A percentile compares a stretch with the other conserved stretches of the same genome.
Evolutionary conservation across 2,113 vertebrate genomes (phyloP).

Genomic region (Nanger granti): DNA sequence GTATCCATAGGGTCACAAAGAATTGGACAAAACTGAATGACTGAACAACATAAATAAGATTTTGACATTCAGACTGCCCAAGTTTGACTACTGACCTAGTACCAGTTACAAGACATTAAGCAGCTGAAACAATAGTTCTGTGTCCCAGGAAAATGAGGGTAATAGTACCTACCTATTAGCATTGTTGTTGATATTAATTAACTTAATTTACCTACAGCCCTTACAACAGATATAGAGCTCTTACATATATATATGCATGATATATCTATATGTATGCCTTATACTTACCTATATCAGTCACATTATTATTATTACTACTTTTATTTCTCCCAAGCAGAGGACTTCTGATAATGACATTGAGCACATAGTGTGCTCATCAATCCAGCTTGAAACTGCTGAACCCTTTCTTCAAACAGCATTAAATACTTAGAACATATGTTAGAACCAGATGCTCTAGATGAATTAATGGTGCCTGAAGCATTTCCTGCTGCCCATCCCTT

Average conservation of each 20-base stretch:
- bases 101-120: background rate
- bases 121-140: background rate
- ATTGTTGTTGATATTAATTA: background rate
- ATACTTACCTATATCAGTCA: background rate
- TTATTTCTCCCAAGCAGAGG: background rate
- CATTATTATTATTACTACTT: background rate
- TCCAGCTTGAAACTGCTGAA: background rate
- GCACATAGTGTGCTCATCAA: background rate
- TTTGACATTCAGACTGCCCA: background rate
- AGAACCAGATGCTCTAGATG: background rate
- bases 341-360: background rate
- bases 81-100: background rate
- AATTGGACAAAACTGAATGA: background rate
- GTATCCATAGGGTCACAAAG: background rate
- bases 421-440: background rate
- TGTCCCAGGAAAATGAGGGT: background rate
- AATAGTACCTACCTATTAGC: background rate
- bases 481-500: background rate
- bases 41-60: background rate
- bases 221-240: background rate
- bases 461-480: background rate
- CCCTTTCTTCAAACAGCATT: background rate
- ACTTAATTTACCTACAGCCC: background rate
- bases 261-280: background rate
- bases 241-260: background rate